These are phyloP conservation scores for Caenorhabditis brenneri DNA, from an alignment of 1,140 invertebrate species.

Conservation along the genomic window DNA sequence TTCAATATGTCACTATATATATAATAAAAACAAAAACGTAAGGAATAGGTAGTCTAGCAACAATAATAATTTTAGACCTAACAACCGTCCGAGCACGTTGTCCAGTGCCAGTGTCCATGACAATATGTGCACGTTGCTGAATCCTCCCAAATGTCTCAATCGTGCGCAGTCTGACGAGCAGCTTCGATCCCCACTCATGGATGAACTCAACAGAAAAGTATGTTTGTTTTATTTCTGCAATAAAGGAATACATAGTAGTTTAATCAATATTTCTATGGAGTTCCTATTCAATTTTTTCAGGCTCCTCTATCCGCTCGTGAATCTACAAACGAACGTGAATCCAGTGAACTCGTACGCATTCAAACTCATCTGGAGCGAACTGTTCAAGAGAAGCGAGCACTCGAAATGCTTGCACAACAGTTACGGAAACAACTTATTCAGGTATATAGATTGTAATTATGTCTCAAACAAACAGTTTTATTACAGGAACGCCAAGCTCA, in stretches of 20 bases:
- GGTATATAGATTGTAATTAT: constrained; percentile 37
- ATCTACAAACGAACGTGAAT: constrained; percentile 42
- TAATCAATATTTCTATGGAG: no score
- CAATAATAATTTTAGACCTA: neutral
- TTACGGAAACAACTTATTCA: constrained; percentile 56
- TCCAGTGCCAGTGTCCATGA: constrained; percentile 53
- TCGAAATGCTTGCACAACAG: constrained; percentile 59
- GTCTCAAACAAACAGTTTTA: neutral
- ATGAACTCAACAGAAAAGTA: constrained; percentile 33
- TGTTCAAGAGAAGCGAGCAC: constrained; percentile 60
- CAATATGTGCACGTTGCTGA: constrained; percentile 51
- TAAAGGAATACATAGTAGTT: no score
- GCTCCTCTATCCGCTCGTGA: constrained; percentile 46
- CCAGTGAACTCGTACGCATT: constrained; percentile 47
- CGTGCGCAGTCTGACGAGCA: constrained; percentile 55
- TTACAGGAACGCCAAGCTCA: constrained; percentile 64
- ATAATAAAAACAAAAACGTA: no score
- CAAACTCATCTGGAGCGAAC: constrained; percentile 60
- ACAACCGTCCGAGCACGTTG: neutral
- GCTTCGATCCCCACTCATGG: constrained; percentile 42
- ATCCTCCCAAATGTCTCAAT: constrained; percentile 51
- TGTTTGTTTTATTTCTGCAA: neutral
- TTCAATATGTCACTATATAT: neutral
- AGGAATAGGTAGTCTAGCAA: neutral
- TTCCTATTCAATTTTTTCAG: constrained; percentile 32